Evolutionary conservation across 1,140 invertebrate genomes (phyloP).

Genomic region (Ruditapes philippinarum): DNA sequence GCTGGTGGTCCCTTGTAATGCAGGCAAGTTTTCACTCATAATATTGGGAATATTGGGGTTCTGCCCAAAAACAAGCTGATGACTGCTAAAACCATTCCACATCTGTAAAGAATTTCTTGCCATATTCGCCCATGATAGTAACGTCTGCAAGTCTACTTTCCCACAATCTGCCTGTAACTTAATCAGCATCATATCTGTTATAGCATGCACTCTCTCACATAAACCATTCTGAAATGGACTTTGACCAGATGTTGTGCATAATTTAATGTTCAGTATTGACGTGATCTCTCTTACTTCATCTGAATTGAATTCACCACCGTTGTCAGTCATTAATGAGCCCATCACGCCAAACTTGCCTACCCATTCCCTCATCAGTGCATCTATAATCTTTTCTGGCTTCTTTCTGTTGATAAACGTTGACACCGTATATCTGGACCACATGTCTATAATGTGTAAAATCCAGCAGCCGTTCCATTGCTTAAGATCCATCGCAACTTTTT

Average conservation of each 20-base stretch:
- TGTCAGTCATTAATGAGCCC: constrained; percentile 55
- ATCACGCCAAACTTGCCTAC: constrained; percentile 65
- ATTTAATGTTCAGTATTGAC: no score
- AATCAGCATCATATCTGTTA: constrained; percentile 53
- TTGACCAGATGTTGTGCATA: no score
- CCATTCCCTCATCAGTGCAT: constrained; percentile 66
- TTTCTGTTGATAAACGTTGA: constrained; percentile 48
- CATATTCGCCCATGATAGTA: constrained; percentile 61
- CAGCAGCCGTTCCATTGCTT: constrained; percentile 44
- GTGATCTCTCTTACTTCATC: constrained; percentile 66
- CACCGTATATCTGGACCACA: constrained; percentile 68
- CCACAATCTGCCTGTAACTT: constrained; percentile 41
- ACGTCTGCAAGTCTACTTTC: constrained; percentile 42
- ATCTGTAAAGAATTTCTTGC: constrained; percentile 70
- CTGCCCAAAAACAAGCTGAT: constrained; percentile 71
- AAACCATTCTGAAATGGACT: constrained; percentile 57
- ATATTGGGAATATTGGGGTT: constrained; percentile 61
- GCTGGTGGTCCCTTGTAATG: constrained; percentile 59
- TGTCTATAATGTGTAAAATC: constrained; percentile 69
- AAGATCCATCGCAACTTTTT: constrained; percentile 64
- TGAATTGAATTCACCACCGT: constrained; percentile 66
- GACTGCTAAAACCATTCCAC: constrained; percentile 72
- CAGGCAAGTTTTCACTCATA: constrained; percentile 56
- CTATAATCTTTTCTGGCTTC: constrained; percentile 38
- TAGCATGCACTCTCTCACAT: constrained; percentile 60